Conservation (phyloP, 2,797 vertebrate species). For the Argyrosomus regius region DNA sequence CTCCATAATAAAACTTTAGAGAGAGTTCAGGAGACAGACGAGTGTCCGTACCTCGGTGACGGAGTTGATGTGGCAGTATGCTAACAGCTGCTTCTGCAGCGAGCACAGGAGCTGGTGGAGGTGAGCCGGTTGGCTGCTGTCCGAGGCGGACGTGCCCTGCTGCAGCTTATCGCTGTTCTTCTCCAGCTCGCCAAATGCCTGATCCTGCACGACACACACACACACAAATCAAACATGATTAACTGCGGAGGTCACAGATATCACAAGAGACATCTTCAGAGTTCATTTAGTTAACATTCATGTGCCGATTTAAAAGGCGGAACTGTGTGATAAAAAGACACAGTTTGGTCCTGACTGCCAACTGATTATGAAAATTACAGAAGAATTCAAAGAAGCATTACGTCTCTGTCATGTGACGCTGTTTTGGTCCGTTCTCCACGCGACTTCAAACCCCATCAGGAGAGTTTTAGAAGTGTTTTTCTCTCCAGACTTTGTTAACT, state of each 20-base stretch:
- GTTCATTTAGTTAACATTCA: background rate
- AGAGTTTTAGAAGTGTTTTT: too few relatives aligned
- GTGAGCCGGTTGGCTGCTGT: slow-evolving; percentile 98
- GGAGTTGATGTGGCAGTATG: slow-evolving; percentile 95
- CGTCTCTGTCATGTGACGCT: too few relatives aligned
- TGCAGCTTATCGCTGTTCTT: slow-evolving; percentile 98
- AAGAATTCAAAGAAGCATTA: too few relatives aligned
- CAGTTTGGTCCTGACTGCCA: too few relatives aligned
- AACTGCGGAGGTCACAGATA: background rate
- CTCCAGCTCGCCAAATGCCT: slow-evolving; percentile 97
- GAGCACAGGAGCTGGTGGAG: slow-evolving; percentile 97
- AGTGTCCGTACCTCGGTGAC: slow-evolving; percentile 89
- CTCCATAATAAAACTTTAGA: background rate
- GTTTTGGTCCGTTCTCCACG: too few relatives aligned
- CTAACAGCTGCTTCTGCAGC: slow-evolving; percentile 95
- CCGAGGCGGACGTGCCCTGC: slow-evolving; percentile 92
- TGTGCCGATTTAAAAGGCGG: background rate
- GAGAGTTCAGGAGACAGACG: background rate
- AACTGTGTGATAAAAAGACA: too few relatives aligned
- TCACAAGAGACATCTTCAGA: background rate
- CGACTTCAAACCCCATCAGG: too few relatives aligned
- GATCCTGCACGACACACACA: slow-evolving; percentile 86
- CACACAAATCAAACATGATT: slow-evolving; percentile 16
- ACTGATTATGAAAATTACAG: too few relatives aligned
- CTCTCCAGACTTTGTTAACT: too few relatives aligned